Conservation (phyloP, 2,888 invertebrate genomes). For the Callinectes sapidus region DNA sequence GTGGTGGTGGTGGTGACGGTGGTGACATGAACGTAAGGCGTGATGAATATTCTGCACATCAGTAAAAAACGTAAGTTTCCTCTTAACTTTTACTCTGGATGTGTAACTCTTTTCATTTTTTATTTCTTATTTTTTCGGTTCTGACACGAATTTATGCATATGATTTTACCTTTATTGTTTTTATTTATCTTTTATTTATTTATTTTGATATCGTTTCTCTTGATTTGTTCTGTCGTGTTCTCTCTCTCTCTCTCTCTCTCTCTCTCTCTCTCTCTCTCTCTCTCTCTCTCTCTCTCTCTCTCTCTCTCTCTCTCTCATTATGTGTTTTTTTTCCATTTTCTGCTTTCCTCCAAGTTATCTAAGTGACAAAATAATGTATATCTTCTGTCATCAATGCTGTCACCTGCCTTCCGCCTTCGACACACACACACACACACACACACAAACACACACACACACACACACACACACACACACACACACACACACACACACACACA, state of each 20-base stretch:
- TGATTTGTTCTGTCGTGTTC: neutral
- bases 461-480: constrained; percentile 29
- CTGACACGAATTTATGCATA: too few relatives aligned
- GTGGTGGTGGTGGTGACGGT: neutral
- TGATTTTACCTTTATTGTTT: neutral
- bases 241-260: neutral
- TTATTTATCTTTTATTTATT: neutral
- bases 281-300: constrained; percentile 3
- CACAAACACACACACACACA: constrained; percentile 13
- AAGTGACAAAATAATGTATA: neutral
- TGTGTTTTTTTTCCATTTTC: neutral
- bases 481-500: constrained; percentile 30
- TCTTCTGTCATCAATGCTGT: neutral
- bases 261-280: constrained; percentile 1
- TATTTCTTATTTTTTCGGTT: neutral
- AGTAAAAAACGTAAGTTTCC: neutral
- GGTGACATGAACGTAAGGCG: neutral
- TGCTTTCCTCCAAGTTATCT: neutral
- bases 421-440: constrained; percentile 33
- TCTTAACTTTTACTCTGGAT: neutral
- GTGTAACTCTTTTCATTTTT: neutral
- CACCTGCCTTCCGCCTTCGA: neutral
- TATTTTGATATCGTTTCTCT: neutral
- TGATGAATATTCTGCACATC: neutral
- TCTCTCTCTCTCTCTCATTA: neutral